phyloP scores from a whole-genome alignment of 1,140 invertebrate species.

The Caenorhabditis tropicalis region DNA sequence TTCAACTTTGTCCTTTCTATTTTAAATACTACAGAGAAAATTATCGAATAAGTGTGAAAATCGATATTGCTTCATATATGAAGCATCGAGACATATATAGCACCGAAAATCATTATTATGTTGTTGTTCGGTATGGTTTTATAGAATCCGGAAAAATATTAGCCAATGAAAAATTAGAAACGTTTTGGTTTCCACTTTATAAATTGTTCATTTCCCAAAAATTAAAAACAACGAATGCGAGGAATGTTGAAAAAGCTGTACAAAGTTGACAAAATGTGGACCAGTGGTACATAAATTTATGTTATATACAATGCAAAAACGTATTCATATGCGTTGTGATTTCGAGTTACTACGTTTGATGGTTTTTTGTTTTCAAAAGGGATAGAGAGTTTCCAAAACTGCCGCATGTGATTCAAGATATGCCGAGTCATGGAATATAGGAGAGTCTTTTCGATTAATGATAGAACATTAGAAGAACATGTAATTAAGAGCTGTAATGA shows the following conservation, averaged over 20 bases:
- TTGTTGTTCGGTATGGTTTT: too few relatives aligned
- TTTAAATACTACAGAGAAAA: too few relatives aligned
- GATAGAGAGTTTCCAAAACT: background rate
- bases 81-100: too few relatives aligned
- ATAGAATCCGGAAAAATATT: too few relatives aligned
- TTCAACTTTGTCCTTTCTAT: too few relatives aligned
- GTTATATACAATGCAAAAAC: background rate
- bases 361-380: background rate
- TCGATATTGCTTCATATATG: too few relatives aligned
- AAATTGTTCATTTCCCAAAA: background rate
- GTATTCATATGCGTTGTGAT: slow-evolving; percentile 1
- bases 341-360: background rate
- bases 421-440: background rate
- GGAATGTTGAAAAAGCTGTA: background rate
- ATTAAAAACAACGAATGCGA: background rate
- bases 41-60: too few relatives aligned
- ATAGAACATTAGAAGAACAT: background rate
- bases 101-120: too few relatives aligned
- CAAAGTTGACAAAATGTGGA: background rate
- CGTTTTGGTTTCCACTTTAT: background rate
- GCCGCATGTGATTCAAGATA: background rate
- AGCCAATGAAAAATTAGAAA: too few relatives aligned
- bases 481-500: slow-evolving; percentile 3
- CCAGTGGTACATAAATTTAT: background rate
- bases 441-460: background rate